Evolutionary conservation across 2,888 invertebrate species (phyloP).

Genomic region (Trichacis sp.): DNA sequence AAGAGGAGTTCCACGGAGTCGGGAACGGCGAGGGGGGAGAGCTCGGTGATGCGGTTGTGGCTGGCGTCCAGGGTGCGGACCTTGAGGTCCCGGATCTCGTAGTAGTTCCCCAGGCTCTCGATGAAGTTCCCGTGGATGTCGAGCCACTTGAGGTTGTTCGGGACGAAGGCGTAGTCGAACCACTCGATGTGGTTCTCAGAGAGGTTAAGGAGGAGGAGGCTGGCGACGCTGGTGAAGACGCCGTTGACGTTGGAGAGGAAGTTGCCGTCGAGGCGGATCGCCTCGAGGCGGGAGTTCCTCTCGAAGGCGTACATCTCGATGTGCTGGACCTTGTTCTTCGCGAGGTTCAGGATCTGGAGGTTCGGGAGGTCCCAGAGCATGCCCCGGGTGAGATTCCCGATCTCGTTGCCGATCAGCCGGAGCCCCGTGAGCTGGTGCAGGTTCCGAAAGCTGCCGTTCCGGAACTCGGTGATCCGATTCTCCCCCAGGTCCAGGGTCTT

Average conservation of each 20-base stretch:
- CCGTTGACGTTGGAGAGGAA: constrained; percentile 90
- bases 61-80: constrained; percentile 90
- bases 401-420: constrained; percentile 89
- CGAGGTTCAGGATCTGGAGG: constrained; percentile 87
- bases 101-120: constrained; percentile 88
- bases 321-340: constrained; percentile 88
- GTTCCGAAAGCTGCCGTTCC: constrained; percentile 87
- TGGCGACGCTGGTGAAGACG: constrained; percentile 87
- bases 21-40: constrained; percentile 87
- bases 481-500: constrained; percentile 92
- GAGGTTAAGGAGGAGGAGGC: constrained; percentile 87
- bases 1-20: constrained; percentile 89
- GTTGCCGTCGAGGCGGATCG: constrained; percentile 89
- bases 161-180: constrained; percentile 94
- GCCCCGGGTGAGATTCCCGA: constrained; percentile 84
- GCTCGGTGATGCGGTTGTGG: constrained; percentile 87
- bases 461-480: constrained; percentile 87
- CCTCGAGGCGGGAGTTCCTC: constrained; percentile 84
- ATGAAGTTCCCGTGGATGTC: constrained; percentile 93
- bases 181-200: constrained; percentile 92
- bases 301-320: constrained; percentile 88
- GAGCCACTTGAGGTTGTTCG: constrained; percentile 89
- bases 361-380: constrained; percentile 90
- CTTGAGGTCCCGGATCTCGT: constrained; percentile 76
- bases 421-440: constrained; percentile 88